Conservation (phyloP, 2,113 vertebrate genomes). For the Lethenteron reissneri region DNA sequence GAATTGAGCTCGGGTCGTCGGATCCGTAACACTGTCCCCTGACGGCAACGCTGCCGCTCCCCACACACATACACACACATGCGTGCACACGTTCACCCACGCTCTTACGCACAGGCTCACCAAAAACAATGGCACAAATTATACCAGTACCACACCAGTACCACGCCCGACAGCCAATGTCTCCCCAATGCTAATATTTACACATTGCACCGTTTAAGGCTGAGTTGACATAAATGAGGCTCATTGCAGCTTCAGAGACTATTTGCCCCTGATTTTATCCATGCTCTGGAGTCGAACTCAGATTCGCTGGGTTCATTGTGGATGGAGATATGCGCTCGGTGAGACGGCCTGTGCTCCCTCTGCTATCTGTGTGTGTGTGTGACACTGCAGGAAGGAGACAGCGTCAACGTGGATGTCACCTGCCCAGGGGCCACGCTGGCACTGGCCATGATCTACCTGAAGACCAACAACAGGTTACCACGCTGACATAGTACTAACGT, state of each 20-base stretch:
- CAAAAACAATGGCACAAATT: too few relatives aligned
- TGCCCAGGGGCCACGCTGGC: conserved; percentile 84
- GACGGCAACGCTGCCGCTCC: too few relatives aligned
- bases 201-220: too few relatives aligned
- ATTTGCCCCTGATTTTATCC: not conserved
- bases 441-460: conserved; percentile 93
- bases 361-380: conserved; percentile 8
- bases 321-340: not conserved
- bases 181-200: too few relatives aligned
- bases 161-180: not conserved
- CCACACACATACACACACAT: too few relatives aligned
- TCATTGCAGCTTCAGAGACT: not conserved
- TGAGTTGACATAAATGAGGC: too few relatives aligned
- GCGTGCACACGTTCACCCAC: too few relatives aligned
- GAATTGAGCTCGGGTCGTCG: too few relatives aligned
- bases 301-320: not conserved
- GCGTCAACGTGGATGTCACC: conserved; percentile 88
- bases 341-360: not conserved
- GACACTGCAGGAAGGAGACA: conserved; percentile 62
- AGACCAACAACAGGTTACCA: conserved; percentile 80
- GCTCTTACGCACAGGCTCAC: too few relatives aligned
- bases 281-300: not conserved
- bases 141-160: not conserved
- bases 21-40: too few relatives aligned
- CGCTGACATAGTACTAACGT: too few relatives aligned